Conservation (phyloP, 2,888 invertebrate genomes). For the Tenthredo notha region DNA sequence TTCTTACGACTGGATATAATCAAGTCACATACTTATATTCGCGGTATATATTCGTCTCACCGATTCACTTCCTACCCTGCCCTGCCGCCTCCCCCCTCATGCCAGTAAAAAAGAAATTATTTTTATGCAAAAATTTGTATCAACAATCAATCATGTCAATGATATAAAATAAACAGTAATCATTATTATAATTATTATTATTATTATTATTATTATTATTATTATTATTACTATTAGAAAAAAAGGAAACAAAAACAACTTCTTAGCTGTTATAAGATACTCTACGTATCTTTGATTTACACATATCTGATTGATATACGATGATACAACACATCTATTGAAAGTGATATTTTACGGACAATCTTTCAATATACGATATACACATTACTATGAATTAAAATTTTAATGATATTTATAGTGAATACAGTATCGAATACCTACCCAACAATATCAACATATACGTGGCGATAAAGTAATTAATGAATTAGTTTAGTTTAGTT, state of each 20-base stretch:
- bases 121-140: background rate
- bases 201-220: background rate
- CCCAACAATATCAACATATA: constrained; percentile 52
- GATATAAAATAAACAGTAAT: background rate
- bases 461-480: background rate
- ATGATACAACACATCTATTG: background rate
- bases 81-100: no score
- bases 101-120: background rate
- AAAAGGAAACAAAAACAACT: background rate
- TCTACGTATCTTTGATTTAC: background rate
- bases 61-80: background rate
- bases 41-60: no score
- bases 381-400: no score
- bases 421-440: no score
- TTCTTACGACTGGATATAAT: background rate
- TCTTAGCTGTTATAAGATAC: background rate
- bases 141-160: background rate
- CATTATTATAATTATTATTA: background rate
- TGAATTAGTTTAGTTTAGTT: constrained; percentile 59
- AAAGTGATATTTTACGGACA: background rate
- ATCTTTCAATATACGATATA: no score
- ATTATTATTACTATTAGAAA: background rate
- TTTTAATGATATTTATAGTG: no score
- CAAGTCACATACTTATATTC: background rate
- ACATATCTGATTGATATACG: background rate